Evolutionary conservation across 2,888 invertebrate genomes (phyloP), one percentile per base, ranked within the genome.

Genomic region (Boloria euphrosyne): DNA sequence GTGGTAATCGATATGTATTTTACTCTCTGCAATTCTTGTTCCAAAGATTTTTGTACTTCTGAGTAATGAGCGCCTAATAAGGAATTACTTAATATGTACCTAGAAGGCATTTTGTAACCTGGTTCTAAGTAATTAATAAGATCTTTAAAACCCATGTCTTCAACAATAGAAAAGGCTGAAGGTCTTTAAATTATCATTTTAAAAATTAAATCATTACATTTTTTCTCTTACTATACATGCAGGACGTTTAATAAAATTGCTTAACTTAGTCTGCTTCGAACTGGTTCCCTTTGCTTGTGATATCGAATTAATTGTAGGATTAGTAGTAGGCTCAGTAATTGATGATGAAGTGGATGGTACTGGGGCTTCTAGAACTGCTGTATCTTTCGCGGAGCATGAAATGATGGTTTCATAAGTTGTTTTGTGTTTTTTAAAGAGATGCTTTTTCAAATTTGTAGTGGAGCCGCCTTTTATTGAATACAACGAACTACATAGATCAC

Each of bases 21-120:
- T n/a, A n/a, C n/a, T n/a, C n/a, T n/a, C n/a, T n/a, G n/a, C n/a
- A n/a, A n/a, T n/a, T n/a, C n/a, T n/a, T n/a, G n/a, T n/a, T n/a
- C n/a, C n/a, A n/a, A n/a, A n/a, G n/a, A n/a, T n/a, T n/a, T n/a
- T n/a, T n/a, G n/a, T n/a, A n/a, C n/a, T n/a, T n/a, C n/a, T n/a
- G 58, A 62, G 47, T 71, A 67, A 53, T 73, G 72, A 58, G 68
- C 69, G 63, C 71, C 72, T 66, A 73, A 69, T 47, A 72, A 73
- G 66, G 70, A 71, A 57, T 72, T 74, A 44, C 70, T 71, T 67
- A 69, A 67, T 72, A 73, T 68, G 52, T 74, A 74, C 50, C 72
- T 69, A 67, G 68, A 73, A 69, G 71, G 71, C 52, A 74, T 70
- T 74, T 73, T 71, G 65, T 74, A 73, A 10, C 71, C 70, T 71